A percentile compares a stretch with the other conserved stretches of the same genome.
Conservation (phyloP, 35 echinoderm and acorn worm genomes). For the Diadema setosum region DNA sequence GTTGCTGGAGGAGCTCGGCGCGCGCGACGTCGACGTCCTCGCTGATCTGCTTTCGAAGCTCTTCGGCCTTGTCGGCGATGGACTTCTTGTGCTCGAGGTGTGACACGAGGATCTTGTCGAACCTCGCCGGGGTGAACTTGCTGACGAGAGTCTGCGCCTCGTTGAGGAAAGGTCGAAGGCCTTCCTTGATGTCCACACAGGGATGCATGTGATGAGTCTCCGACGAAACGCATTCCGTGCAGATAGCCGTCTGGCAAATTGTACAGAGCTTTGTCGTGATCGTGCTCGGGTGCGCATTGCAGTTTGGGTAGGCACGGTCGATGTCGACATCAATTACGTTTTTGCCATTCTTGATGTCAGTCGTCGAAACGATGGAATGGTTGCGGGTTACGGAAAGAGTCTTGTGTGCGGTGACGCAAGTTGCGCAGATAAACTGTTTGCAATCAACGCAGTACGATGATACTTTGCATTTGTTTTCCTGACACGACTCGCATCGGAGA, state of each 20-base stretch:
- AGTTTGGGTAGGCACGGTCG: background rate
- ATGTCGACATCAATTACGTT: background rate
- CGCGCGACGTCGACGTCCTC: background rate
- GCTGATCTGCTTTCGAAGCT: slow-evolving; percentile 13
- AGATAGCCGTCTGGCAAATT: slow-evolving; percentile 7
- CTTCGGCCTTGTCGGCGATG: slow-evolving; percentile 3
- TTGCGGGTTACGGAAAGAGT: background rate
- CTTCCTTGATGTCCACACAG: background rate
- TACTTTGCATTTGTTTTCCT: background rate
- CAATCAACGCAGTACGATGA: background rate
- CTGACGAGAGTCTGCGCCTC: background rate
- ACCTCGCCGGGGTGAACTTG: background rate
- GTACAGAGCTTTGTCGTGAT: background rate
- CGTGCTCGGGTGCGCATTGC: background rate
- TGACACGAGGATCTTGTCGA: background rate
- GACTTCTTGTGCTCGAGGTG: slow-evolving; percentile 4
- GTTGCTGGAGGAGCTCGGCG: background rate
- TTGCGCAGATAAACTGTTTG: slow-evolving; percentile 4
- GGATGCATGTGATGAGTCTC: background rate
- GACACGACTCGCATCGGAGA: background rate
- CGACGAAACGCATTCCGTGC: background rate
- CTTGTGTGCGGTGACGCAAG: background rate
- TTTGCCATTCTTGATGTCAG: background rate
- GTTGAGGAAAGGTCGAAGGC: background rate
- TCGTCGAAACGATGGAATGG: background rate